Evolutionary conservation across 2,888 invertebrate genomes (phyloP), one percentile per base, ranked within the genome.

Genomic region (Heliconius ismenius): DNA sequence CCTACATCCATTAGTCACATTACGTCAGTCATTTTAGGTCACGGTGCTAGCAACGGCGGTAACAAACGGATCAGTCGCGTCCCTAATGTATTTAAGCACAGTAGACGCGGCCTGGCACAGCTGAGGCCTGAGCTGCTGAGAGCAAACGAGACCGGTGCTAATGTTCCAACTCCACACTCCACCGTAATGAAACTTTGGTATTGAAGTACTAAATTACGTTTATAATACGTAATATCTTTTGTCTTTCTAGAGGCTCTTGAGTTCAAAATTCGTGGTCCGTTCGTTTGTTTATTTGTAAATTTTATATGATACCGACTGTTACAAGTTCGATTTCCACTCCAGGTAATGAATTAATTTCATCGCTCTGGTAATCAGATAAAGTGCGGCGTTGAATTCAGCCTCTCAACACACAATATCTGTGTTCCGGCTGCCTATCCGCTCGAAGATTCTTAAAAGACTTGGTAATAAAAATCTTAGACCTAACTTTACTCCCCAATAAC

Each of bases 141-240:
- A 36, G 70, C 32, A 70, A 58, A 70, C 58, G 32, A 70, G 32
- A 58, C 54, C 32, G 70, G 18, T 36, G 70, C 70, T 70, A 58
- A 70, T 36, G 32, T 58, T 70, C 58, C n/a, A 36, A 70, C 58
- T 70, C 36, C n/a, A 70, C 32, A 70, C 70, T 32, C n/a, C 54
- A n/a, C n/a, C 21, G 18, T 28, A 69, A 69, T 54, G 28, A 69
- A 69, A 54, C 69, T 54, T 54, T n/a, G 10, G n/a, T 67, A 24
- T 43, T 70, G 1, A 70, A 70, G n/a, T 58, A 36, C n/a, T 54
- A 58, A 58, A 70, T 70, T 58, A n/a, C 21, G 24, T 58, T 58
- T 36, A 24, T 36, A n/a, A 15, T 36, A 21, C 58, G 1, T 24
- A 39, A 39, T 39, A 15, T 58, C 32, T 32, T 54, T 58, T 70